A percentile compares a stretch with the other conserved stretches of the same genome.
Evolutionary conservation across 1,140 invertebrate genomes (phyloP).

Genomic region (Drosophila tristis): DNA sequence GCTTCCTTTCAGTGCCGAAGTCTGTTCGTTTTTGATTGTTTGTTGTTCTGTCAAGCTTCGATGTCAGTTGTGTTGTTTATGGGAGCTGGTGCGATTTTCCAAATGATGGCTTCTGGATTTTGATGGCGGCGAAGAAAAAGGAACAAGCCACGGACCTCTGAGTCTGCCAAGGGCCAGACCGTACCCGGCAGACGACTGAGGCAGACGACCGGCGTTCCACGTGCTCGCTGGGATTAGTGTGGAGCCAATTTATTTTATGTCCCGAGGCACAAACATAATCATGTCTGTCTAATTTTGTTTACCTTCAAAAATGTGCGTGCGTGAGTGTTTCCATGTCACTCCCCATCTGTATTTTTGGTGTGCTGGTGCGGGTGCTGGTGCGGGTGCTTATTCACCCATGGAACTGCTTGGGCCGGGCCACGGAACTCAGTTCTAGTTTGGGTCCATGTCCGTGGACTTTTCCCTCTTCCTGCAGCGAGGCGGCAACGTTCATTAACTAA

Average conservation of each 20-base stretch:
- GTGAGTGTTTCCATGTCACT: conserved; percentile 60
- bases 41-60: no score
- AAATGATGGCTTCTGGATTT: no score
- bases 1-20: no score
- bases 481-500: conserved; percentile 76
- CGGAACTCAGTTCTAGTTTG: background rate
- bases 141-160: no score
- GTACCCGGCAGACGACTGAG: background rate
- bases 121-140: no score
- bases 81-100: no score
- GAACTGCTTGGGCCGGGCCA: background rate
- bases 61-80: no score
- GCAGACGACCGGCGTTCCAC: conserved; percentile 39
- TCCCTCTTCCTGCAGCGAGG: conserved; percentile 34
- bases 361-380: conserved; percentile 43
- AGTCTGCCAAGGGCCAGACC: background rate
- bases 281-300: conserved; percentile 83
- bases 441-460: conserved; percentile 22
- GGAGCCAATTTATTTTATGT: conserved; percentile 83
- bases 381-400: conserved; percentile 30
- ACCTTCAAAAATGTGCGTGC: conserved; percentile 81
- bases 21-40: no score
- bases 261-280: conserved; percentile 80
- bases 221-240: conserved; percentile 77
- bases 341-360: conserved; percentile 6